Conservation (phyloP, 2,797 vertebrate genomes). For the Phaenicophaeus curvirostris region DNA sequence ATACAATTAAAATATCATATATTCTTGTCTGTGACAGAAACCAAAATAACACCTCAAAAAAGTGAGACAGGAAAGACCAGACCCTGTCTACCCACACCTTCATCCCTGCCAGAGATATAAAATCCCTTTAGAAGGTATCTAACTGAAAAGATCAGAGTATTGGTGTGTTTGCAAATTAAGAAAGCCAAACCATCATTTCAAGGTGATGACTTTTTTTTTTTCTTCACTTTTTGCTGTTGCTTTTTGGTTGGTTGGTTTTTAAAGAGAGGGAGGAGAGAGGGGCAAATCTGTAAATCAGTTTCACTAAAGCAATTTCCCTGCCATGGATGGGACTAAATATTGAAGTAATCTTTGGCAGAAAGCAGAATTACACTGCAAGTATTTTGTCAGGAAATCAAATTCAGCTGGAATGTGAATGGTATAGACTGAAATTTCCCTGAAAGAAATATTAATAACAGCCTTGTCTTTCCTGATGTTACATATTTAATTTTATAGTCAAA, state of each 20-base stretch:
- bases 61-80: neutral
- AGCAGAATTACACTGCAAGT: neutral
- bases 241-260: neutral
- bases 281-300: neutral
- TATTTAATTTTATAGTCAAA: slow-evolving; percentile 15
- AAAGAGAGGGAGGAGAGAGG: neutral
- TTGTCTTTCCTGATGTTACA: slow-evolving; percentile 44
- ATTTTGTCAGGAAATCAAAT: neutral
- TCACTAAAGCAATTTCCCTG: neutral
- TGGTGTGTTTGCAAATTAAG: neutral
- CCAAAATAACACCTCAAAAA: neutral
- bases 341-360: slow-evolving; percentile 40
- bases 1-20: neutral
- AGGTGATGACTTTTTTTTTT: neutral
- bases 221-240: neutral
- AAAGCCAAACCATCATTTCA: neutral
- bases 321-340: neutral
- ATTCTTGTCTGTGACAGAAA: neutral
- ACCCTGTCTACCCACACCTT: neutral
- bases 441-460: slow-evolving; percentile 6
- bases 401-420: neutral
- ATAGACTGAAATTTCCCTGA: neutral
- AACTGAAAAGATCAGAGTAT: neutral
- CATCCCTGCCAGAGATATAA: neutral
- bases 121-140: neutral